phyloP scores from a whole-genome alignment of 1,140 invertebrate species.

The Drosophila mojavensis region DNA sequence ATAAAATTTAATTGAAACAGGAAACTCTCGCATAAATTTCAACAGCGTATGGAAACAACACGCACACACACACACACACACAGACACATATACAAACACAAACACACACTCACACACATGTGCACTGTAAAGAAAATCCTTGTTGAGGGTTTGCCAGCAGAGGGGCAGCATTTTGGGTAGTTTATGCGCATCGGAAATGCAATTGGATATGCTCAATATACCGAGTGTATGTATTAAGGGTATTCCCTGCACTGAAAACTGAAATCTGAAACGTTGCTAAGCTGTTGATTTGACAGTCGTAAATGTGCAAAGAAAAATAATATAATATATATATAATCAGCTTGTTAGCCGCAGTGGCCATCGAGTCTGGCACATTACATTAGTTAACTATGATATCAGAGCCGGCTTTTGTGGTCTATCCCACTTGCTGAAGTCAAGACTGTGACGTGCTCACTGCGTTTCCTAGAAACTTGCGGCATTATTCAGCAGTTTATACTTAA shows the following conservation, averaged over 20 bases:
- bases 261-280: conserved; percentile 52
- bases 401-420: too few relatives aligned
- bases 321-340: background rate
- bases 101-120: background rate
- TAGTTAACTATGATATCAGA: background rate
- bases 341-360: background rate
- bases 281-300: conserved; percentile 39
- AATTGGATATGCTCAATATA: conserved; percentile 72
- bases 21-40: conserved; percentile 79
- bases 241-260: conserved; percentile 6
- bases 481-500: too few relatives aligned
- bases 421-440: too few relatives aligned
- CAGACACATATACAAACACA: too few relatives aligned
- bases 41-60: conserved; percentile 10
- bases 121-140: conserved; percentile 24
- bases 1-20: conserved; percentile 83
- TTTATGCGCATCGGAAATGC: conserved; percentile 79
- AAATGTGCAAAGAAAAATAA: conserved; percentile 9
- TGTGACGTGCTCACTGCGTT: too few relatives aligned
- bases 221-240: conserved; percentile 18
- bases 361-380: background rate
- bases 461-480: too few relatives aligned
- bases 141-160: conserved; percentile 1
- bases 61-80: conserved; percentile 10
- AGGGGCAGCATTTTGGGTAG: conserved; percentile 15